Percentiles rank a stretch among this genome's conserved stretches.
Conservation (phyloP, 2,888 invertebrate species). For the Sabellastarte sp. region DNA sequence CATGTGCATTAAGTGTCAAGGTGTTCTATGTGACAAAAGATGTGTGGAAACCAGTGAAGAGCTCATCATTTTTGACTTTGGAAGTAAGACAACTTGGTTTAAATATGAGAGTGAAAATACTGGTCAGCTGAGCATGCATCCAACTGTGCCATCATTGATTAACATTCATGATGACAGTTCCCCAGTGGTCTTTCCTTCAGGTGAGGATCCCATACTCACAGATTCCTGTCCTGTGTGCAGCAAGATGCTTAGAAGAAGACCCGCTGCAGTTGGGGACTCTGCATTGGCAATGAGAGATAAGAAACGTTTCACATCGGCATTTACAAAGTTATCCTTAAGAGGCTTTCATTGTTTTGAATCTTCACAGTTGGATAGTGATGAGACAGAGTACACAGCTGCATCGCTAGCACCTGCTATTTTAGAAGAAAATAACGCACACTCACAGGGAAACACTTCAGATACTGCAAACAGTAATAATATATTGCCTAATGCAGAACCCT, state of each 20-base stretch:
- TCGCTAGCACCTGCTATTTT: not conserved
- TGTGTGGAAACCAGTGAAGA: slow-evolving; percentile 15
- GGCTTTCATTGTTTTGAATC: slow-evolving; percentile 13
- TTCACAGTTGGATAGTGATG: slow-evolving; percentile 3
- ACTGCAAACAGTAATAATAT: not conserved
- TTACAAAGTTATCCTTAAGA: slow-evolving; percentile 14
- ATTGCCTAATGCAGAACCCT: not conserved
- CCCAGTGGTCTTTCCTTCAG: not conserved
- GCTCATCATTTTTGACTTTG: slow-evolving; percentile 21
- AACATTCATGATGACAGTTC: too few species aligned
- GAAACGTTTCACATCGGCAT: slow-evolving; percentile 5
- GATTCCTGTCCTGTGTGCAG: slow-evolving; percentile 12
- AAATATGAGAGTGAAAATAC: slow-evolving; percentile 19
- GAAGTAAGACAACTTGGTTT: slow-evolving; percentile 21
- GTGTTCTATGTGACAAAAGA: slow-evolving; percentile 2
- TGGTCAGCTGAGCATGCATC: slow-evolving; percentile 23
- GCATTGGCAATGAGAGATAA: not conserved
- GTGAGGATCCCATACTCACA: not conserved
- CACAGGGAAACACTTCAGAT: not conserved
- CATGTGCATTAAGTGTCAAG: slow-evolving; percentile 8
- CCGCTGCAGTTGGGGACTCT: too few species aligned
- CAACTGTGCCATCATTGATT: slow-evolving; percentile 13
- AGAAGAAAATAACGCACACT: not conserved
- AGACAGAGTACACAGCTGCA: too few species aligned
- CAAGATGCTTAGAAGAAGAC: slow-evolving; percentile 5